These are phyloP conservation scores for Lepus americanus DNA, from an alignment of 2,113 vertebrate species.

Conservation along the genomic window DNA sequence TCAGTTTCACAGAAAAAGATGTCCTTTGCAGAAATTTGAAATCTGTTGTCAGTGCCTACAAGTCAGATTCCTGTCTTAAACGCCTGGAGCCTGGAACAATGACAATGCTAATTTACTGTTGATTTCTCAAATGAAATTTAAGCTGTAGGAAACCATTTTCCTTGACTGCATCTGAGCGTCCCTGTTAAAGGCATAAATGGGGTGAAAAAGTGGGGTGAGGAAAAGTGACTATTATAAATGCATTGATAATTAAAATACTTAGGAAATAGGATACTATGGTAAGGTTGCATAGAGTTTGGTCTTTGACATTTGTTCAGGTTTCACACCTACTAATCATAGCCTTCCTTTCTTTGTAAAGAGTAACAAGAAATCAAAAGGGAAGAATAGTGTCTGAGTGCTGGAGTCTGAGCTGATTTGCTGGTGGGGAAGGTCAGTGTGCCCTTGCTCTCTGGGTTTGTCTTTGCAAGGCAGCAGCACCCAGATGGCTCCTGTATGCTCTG, in stretches of 20 bases:
- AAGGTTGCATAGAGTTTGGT: not conserved
- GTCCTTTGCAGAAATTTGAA: slow-evolving; percentile 44
- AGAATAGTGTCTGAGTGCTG: not conserved
- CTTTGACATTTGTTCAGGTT: not conserved
- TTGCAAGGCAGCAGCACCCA: slow-evolving; percentile 74
- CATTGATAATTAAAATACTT: not conserved
- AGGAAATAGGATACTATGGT: not conserved
- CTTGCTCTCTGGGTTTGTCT: slow-evolving; percentile 84
- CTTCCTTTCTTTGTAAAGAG: slow-evolving; percentile 26
- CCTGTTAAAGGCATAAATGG: not conserved
- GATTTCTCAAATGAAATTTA: slow-evolving; percentile 55
- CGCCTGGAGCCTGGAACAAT: slow-evolving; percentile 1
- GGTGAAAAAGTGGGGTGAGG: not conserved
- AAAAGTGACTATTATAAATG: not conserved
- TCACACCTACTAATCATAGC: not conserved
- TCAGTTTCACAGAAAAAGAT: slow-evolving; percentile 33
- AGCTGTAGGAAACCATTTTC: not conserved
- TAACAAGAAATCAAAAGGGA: slow-evolving; percentile 56
- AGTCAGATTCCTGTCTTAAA: slow-evolving; percentile 51
- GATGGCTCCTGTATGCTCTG: slow-evolving; percentile 87
- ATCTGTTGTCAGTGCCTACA: slow-evolving; percentile 47
- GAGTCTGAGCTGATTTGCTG: slow-evolving; percentile 9
- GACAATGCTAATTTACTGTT: slow-evolving; percentile 54
- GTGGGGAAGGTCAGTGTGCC: slow-evolving; percentile 79
- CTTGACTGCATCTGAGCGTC: not conserved